phyloP scores from a whole-genome alignment of 2,797 vertebrate genomes.

The Hylomyscus alleni region DNA sequence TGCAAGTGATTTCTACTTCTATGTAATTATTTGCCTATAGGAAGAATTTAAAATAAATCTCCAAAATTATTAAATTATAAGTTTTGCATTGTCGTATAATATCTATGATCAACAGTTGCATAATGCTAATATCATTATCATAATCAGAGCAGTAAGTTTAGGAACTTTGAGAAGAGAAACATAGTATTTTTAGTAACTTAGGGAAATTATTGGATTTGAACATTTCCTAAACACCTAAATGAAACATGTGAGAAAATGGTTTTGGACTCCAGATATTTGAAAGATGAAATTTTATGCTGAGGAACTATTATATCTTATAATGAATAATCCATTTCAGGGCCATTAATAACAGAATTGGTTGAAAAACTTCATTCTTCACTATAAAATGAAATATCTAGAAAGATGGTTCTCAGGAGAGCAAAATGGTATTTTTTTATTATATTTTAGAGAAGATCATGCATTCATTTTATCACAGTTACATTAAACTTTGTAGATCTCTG shows the following conservation, averaged over 20 bases:
- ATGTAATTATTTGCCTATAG: neutral
- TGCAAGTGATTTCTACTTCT: neutral
- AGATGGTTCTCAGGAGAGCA: conserved; percentile 35
- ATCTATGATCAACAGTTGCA: neutral
- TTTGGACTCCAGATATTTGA: conserved; percentile 20
- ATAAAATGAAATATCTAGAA: conserved; percentile 20
- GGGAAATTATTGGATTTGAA: neutral
- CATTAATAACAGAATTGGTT: conserved; percentile 57
- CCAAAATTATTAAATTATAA: neutral
- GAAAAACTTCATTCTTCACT: conserved; percentile 46
- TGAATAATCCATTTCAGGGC: conserved; percentile 42
- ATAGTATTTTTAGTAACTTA: neutral
- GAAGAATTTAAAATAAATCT: neutral
- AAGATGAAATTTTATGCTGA: conserved; percentile 40
- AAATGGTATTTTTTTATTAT: conserved; percentile 64
- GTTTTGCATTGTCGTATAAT: neutral
- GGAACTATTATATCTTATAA: conserved; percentile 50
- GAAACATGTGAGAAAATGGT: neutral
- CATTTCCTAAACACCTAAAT: neutral
- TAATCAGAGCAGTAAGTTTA: neutral
- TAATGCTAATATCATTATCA: neutral
- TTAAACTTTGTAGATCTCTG: conserved; percentile 36
- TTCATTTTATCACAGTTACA: conserved; percentile 46
- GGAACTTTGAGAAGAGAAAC: neutral
- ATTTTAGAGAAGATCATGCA: conserved; percentile 47